Evolutionary conservation across 2,888 invertebrate genomes (phyloP), one percentile per base, ranked within the genome.

Genomic region (Erebia ligea): DNA sequence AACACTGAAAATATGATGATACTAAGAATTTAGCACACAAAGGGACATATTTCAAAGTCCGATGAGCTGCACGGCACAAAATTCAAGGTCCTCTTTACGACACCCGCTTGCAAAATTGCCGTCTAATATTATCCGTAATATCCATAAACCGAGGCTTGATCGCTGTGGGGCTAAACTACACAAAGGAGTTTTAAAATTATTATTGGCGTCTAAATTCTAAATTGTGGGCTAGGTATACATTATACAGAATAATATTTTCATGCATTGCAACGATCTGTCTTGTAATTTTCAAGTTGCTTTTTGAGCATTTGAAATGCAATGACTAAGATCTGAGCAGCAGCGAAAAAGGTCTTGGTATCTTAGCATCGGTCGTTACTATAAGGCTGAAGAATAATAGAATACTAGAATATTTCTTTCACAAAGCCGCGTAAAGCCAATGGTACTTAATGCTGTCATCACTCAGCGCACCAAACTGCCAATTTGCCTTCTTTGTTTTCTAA

Each of bases 401-500:
- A 2, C 25, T 80, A 78, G 79, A 82, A 84, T 81, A 80, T 82
- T 80, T 79, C 73, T 78, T 74, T 75, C 78, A 81, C 81, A 81
- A 83, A 82, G 80, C 82, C 78, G 70, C 76, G 73, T 76, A 78
- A 80, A 78, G 80, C 77, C 74, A 67, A 70, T 57, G 74, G 81
- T 82, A 80, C 82, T 84, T 82, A 83, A 83, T 81, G 82, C 82
- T 79, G 81, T 80, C 78, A 84, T 82, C 82, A 82, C 81, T 78
- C 77, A 77, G 71, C 76, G 74, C 78, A 81, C 79, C 81, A 78
- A 80, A 82, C 78, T 85, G 86, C 86, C 86, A 87, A 88, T 89
- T 87, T 86, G 80, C 81, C 77, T 80, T 83, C 83, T 87, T 89
- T 90, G 88, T 89, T 85, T 88, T 80, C 82, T 79, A 82, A 80